Evolutionary conservation across 2,797 vertebrate species (phyloP), one percentile per base, ranked within the genome.

Genomic region (Pangasius krempfi): DNA sequence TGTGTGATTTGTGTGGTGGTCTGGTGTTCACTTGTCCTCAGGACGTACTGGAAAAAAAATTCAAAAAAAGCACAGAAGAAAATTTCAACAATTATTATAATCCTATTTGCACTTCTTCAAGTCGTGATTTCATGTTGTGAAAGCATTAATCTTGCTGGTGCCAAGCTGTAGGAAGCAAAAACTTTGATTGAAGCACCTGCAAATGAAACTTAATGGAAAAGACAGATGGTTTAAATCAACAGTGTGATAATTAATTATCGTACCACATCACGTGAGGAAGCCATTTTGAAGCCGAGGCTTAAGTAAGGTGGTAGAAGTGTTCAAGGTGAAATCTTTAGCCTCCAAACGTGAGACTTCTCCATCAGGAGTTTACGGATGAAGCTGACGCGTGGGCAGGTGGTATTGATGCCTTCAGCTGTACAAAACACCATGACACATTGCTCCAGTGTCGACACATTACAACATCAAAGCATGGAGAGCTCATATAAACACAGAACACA

Each of bases 381-480:
- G 30, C 30, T 25, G 54, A 5, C 56, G 66, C 4, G 66, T 33
- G 40, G 73, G 22, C 60, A 47, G 79, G 62, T 62, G 78, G 64
- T 76, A 82, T 50, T 64, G 78, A 76, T 68, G 76, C 87, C 86
- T 89, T 91, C 54, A 37, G 89, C 84, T 40, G 58, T 50, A 81
- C 80, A 88, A 84, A 89, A 89, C 86, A 87, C 84, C 44, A 76
- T 83, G 78, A 92, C 89, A 89, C 82, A 25, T 30, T 56, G 37
- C 89, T 87, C 86, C 56, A 33, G 27, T 91, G 85, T 86, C 80
- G 27, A 87, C 85, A 50, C 66, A 84, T 91, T 89, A 90, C 82
- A 81, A 87, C 90, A 93, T 92, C 92, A 93, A 93, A 93, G 89
- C 72, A 60, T 37, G 84, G 66, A 85, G 47, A 78, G 89, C 88